Evolutionary conservation across 2,888 invertebrate species (phyloP), one percentile per base, ranked within the genome.

Genomic region (Hydrotaea diabolus): DNA sequence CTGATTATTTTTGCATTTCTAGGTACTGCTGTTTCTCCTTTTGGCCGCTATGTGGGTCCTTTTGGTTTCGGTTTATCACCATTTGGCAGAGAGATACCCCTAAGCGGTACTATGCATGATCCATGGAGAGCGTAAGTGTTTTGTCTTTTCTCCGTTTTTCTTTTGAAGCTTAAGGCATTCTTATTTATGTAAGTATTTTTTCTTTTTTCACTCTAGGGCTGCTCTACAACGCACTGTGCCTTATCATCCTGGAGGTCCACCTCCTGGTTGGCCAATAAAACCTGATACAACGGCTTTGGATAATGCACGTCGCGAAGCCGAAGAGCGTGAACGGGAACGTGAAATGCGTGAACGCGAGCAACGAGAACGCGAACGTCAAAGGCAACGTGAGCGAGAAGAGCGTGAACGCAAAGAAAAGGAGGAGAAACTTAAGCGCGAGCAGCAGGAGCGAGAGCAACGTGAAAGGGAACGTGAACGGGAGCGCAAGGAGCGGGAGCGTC

Each of bases 21-120:
- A 93, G 94, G 94, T 87, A 93, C 95, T 89, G 95, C 95, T 87
- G 95, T 96, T 90, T 96, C 96, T 81, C 96, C 96, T 73, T 97
- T 97, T 93, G 96, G 95, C 78, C 94, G 97, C 88, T 97, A 97
- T 93, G 96, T 95, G 78, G 94, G 95, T 77, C 94, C 94, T 66
- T 94, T 94, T 80, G 95, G 94, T 21, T 95, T 96, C 88, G 94
- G 95, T 23, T 93, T 96, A 87, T 94, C 96, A 46, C 95, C 95
- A 83, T 96, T 95, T 92, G 91, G 93, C 9, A 92, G 95, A 83
- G 85, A 85, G 76, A 85, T 85, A 76, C 85, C 72, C 9, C 59
- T 86, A 7, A 80, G 85, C 26, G 83, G 85, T 57, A 78, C 85
- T 15, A 71, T 85, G 71, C 86, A 87, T 89, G 96, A 96, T 92